phyloP scores from a whole-genome alignment of 2,797 vertebrate species.

The Strix occidentalis region DNA sequence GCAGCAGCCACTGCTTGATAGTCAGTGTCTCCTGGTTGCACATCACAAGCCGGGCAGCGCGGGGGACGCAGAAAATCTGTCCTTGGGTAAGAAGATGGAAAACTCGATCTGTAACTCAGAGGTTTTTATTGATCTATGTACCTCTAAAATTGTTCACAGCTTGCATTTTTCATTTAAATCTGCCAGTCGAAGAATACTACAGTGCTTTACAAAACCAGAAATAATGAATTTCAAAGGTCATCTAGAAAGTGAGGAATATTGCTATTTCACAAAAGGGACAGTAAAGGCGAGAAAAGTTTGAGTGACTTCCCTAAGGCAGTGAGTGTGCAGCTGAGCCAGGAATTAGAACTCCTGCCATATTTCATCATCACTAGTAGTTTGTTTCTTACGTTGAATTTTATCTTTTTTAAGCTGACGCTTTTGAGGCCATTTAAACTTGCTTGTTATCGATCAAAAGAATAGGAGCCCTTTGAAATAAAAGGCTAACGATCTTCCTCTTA shows the following conservation, averaged over 20 bases:
- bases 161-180: not conserved
- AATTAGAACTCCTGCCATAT: not conserved
- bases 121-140: not conserved
- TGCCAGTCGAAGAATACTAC: not conserved
- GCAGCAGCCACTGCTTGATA: constrained; percentile 85
- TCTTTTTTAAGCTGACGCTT: not conserved
- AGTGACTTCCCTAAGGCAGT: not conserved
- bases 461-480: not conserved
- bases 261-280: not conserved
- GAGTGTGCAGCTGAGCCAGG: not conserved
- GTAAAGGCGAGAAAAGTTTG: not conserved
- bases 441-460: not conserved
- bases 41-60: constrained; percentile 91
- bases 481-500: not conserved
- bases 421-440: not conserved
- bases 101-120: not conserved
- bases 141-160: not conserved
- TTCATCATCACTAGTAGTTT: not conserved
- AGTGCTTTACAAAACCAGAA: not conserved
- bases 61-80: constrained; percentile 70
- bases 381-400: not conserved
- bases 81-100: constrained; percentile 81
- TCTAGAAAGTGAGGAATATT: not conserved
- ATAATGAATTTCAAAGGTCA: not conserved
- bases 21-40: constrained; percentile 90